Base-by-base conservation (phyloP, 1,140 invertebrate species). In the Steinernema feltiae region DNA sequence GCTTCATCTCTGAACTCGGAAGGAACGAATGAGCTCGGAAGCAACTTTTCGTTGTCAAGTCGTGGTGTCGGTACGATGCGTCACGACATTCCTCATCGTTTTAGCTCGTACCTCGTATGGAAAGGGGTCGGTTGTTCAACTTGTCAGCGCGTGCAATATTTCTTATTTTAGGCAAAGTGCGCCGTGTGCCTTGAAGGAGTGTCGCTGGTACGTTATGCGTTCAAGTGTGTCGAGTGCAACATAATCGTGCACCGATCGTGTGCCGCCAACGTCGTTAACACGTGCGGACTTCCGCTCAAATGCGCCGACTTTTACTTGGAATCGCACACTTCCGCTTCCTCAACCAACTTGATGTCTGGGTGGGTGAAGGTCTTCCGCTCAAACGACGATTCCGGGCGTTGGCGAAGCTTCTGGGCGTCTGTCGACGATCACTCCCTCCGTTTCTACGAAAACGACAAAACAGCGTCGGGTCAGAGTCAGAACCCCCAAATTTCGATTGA, bases 61-160 rank as follows among this genome's bases (percentile, higher is more conserved):
- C 41, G 35, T 27, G 29, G 72, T 27, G 32, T 73, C 24, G 73
- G 73, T 7, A 75, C 73, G 21, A 75, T 75, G 73, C 73, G 73
- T 1, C 73, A 75, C 35, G 73, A 75, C 48, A 75, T 75, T 75
- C 73, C 73, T 15, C 73, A 75, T 30, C 73, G 70, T n/a, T 72
- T 30, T n/a, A 1, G 35, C 7, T 41, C 35, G 18, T 18, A 41
- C 18, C 35, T 41, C 18, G 35, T 41, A 7, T 41, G 35, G 35
- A 41, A 41, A 18, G 35, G 35, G 35, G 35, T 41, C n/a, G n/a
- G n/a, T n/a, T n/a, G n/a, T n/a, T n/a, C n/a, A n/a, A 41, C 35
- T 41, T 41, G 7, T 7, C 7, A 18, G 35, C 35, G 35, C 18
- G 7, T 7, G 69, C 29, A 30, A 70, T 1, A 69, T 12, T 18